Evolutionary conservation across 2,113 vertebrate genomes (phyloP).

Genomic region (Lophotis ruficrista): DNA sequence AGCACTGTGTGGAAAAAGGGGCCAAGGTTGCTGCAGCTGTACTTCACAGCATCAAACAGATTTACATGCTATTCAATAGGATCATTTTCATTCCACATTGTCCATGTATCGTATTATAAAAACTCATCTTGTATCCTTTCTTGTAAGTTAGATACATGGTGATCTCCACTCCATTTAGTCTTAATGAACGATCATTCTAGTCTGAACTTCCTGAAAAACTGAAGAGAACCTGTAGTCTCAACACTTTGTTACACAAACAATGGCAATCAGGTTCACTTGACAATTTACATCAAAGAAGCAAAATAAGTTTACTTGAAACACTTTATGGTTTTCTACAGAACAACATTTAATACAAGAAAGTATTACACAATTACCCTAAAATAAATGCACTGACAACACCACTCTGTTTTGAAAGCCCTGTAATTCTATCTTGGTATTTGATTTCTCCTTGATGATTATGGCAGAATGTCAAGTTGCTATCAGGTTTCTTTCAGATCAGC

Average conservation of each 20-base stretch:
- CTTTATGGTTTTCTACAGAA: neutral
- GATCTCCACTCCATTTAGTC: neutral
- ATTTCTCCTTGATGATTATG: neutral
- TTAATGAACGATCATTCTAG: neutral
- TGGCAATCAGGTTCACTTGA: neutral
- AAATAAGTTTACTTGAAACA: neutral
- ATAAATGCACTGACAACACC: neutral
- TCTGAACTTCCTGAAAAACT: neutral
- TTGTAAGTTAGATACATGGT: neutral
- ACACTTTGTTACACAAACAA: neutral
- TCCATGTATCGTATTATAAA: accelerated
- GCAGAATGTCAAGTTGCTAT: neutral
- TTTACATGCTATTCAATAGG: neutral
- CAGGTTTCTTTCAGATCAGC: neutral
- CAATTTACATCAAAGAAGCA: neutral
- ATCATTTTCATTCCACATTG: neutral
- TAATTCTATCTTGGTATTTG: neutral
- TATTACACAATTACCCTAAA: neutral
- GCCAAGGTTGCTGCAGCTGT: constrained; percentile 50
- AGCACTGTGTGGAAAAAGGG: neutral
- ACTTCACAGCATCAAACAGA: neutral
- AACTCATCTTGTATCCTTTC: neutral
- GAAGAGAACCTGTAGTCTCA: neutral
- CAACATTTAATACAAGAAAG: neutral
- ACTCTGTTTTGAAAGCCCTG: neutral